phyloP scores from a whole-genome alignment of 2,888 invertebrate genomes.

The Belgica antarctica region DNA sequence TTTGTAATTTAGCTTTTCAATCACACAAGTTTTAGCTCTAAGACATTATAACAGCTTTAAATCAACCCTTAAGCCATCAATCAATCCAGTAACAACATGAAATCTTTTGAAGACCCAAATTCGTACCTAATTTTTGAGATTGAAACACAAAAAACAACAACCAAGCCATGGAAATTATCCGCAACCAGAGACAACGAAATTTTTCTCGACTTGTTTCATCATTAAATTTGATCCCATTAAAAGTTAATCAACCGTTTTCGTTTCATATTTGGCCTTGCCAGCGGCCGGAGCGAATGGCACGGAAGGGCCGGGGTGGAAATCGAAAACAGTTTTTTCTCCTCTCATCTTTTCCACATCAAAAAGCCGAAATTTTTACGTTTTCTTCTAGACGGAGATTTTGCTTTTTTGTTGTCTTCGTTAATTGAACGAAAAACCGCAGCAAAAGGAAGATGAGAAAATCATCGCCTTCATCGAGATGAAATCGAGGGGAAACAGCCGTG shows the following conservation, averaged over 20 bases:
- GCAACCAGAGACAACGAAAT: too few species aligned
- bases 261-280: slow-evolving; percentile 15
- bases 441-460: neutral
- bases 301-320: neutral
- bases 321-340: slow-evolving; percentile 20
- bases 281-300: neutral
- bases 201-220: slow-evolving; percentile 21
- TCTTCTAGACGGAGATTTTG: too few species aligned
- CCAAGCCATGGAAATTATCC: slow-evolving; percentile 8
- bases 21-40: too few species aligned
- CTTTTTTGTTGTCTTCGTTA: neutral
- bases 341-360: slow-evolving; percentile 31
- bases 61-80: too few species aligned
- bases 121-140: too few species aligned
- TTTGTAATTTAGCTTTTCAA: too few species aligned
- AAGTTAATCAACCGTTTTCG: slow-evolving; percentile 37
- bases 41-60: too few species aligned
- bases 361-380: slow-evolving; percentile 10
- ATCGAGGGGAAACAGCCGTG: neutral
- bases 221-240: slow-evolving; percentile 38
- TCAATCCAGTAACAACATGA: too few species aligned
- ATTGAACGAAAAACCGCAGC: slow-evolving; percentile 1
- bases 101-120: too few species aligned
- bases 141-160: too few species aligned
- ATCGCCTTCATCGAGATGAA: neutral